Evolutionary conservation across 2,797 vertebrate genomes (phyloP).

Genomic region (Pelochelys cantorii): DNA sequence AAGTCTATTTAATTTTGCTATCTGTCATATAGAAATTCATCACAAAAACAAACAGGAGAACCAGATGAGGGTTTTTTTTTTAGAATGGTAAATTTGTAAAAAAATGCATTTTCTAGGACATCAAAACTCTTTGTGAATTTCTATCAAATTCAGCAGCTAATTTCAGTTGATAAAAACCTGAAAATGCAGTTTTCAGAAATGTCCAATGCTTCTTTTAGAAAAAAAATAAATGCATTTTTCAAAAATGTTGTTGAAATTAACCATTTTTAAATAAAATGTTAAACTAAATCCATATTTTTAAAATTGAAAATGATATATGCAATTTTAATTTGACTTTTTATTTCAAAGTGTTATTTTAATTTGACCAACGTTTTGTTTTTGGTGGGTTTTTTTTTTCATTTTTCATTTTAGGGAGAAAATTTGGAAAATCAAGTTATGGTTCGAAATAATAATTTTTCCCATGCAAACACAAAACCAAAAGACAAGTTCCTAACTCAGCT

Average conservation of each 20-base stretch:
- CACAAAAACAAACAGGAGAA: not conserved
- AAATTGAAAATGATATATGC: too few species aligned
- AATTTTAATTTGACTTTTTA: not conserved
- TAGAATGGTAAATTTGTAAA: not conserved
- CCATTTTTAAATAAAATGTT: not conserved
- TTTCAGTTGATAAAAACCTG: not conserved
- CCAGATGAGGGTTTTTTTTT: not conserved
- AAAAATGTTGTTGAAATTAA: not conserved
- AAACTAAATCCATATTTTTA: too few species aligned
- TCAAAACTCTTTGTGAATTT: not conserved
- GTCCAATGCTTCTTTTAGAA: not conserved
- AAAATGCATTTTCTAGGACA: not conserved
- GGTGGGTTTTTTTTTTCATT: too few species aligned
- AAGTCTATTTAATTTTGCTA: slow-evolving; percentile 70
- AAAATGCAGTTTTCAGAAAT: not conserved
- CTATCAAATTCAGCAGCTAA: not conserved
- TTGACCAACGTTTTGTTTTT: too few species aligned
- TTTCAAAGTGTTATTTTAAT: too few species aligned
- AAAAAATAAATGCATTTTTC: not conserved
- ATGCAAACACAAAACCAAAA: too few species aligned
- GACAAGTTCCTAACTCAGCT: too few species aligned
- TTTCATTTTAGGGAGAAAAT: too few species aligned
- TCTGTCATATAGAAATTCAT: slow-evolving; percentile 65
- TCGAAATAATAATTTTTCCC: too few species aligned
- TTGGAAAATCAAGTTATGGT: too few species aligned